These are phyloP conservation scores for Gallirallus australis DNA, from an alignment of 2,797 vertebrate genomes.

Conservation along the genomic window DNA sequence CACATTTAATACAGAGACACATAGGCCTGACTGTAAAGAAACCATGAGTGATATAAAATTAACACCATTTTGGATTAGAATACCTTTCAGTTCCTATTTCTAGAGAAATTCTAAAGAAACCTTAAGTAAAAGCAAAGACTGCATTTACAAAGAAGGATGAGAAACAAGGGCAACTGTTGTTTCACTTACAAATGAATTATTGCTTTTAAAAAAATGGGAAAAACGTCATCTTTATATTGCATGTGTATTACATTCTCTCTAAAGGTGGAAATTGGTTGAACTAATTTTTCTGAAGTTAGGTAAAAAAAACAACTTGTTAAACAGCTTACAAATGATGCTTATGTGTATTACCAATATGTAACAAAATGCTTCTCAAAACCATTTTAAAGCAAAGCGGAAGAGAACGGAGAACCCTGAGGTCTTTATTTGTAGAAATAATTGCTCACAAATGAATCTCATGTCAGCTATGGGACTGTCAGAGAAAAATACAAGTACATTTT, in stretches of 20 bases:
- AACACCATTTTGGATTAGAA: neutral
- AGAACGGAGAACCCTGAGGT: neutral
- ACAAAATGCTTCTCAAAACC: neutral
- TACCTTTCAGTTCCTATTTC: neutral
- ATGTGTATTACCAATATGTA: neutral
- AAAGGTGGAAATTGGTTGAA: neutral
- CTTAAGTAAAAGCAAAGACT: neutral
- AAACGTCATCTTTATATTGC: neutral
- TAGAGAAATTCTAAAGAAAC: neutral
- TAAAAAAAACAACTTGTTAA: neutral
- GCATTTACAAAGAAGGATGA: neutral
- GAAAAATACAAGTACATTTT: neutral
- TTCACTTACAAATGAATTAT: neutral
- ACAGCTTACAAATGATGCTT: neutral
- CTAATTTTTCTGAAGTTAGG: neutral
- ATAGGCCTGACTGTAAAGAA: neutral
- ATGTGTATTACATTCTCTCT: neutral
- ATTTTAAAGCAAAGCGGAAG: neutral
- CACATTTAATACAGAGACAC: neutral
- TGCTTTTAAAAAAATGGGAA: neutral
- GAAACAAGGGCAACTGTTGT: neutral
- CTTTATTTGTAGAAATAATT: neutral
- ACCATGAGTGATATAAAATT: neutral
- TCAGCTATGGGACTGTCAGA: neutral
- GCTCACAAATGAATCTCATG: neutral